Base-by-base conservation (phyloP, 2,113 vertebrate species). In the Crotalus tigris region DNA sequence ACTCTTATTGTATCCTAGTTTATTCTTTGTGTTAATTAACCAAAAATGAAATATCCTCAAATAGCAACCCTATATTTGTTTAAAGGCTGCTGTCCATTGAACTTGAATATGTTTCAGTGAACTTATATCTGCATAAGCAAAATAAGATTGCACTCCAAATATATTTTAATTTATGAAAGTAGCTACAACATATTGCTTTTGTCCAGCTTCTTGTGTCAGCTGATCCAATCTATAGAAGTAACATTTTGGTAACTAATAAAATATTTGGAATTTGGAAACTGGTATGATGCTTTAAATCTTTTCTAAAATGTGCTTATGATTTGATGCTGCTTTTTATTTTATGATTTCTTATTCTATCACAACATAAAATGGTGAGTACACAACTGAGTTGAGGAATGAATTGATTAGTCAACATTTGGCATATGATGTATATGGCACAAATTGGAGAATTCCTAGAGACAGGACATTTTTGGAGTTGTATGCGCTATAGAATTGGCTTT, bases 221-320 rank as follows among this genome's bases (percentile, higher is more conserved):
- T 44, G 69, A 81, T 81, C 69, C 39, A 81, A 81, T 39, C 33
- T 44, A 33, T 19, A 39, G 17, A 39, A 44, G 5, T 19, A 44
- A 81, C 75, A 81, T 92, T 87, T 92, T 92, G 61, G 46, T 92
- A 92, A 92, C 58, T 59, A 92, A 92, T 92, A 92, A 92, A 92
- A 87, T 87, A 29, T 58, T 53, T 92, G 58, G 39, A 59, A 87
- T 86, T 91, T 85, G 26, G 49, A 91, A 86, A 61, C 39, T 9
- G 13, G 33, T 61, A 57, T 91, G 26, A 87, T 87, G 15, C 90
- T 90, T 86, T 12, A 87, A 86, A 69, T 53, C 5, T 92, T 81
- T 81, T 19, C n/a, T 39, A 81, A 81, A 81, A 81, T 33, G 26
- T 69, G 69, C n/a, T 81, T 81, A 81, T 39, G 15, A 39, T 15